A percentile compares a stretch with the other conserved stretches of the same genome.
phyloP scores from a whole-genome alignment of 2,113 vertebrate species.

The Myotis yumanensis region DNA sequence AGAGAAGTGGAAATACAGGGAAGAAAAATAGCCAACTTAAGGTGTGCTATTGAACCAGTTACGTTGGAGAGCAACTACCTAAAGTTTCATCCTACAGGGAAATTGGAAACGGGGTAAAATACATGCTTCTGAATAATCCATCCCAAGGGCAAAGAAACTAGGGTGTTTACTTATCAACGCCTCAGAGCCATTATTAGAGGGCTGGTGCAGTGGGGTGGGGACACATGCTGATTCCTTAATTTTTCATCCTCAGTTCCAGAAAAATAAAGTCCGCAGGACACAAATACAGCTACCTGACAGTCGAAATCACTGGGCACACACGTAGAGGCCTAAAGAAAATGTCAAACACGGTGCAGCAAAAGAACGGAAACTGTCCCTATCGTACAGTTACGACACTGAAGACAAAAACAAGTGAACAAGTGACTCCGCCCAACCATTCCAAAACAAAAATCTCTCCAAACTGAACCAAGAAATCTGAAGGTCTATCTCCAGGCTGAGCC shows the following conservation, averaged over 20 bases:
- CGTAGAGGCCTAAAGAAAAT: neutral
- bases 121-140: neutral
- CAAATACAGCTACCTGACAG: neutral
- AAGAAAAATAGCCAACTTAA: neutral
- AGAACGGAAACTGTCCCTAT: neutral
- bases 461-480: neutral
- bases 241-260: neutral
- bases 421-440: neutral
- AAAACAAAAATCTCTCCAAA: neutral
- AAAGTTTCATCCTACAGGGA: neutral
- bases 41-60: neutral
- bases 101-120: neutral
- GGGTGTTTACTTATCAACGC: neutral
- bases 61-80: neutral
- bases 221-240: neutral
- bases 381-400: neutral
- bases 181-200: neutral
- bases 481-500: neutral
- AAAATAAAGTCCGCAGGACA: neutral
- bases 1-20: neutral
- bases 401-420: slow-evolving; percentile 33
- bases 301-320: neutral
- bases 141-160: neutral
- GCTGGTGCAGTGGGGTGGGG: too few species aligned
- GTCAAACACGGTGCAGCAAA: neutral